phyloP scores from a whole-genome alignment of 2,797 vertebrate genomes.

The Harpagifer antarcticus region DNA sequence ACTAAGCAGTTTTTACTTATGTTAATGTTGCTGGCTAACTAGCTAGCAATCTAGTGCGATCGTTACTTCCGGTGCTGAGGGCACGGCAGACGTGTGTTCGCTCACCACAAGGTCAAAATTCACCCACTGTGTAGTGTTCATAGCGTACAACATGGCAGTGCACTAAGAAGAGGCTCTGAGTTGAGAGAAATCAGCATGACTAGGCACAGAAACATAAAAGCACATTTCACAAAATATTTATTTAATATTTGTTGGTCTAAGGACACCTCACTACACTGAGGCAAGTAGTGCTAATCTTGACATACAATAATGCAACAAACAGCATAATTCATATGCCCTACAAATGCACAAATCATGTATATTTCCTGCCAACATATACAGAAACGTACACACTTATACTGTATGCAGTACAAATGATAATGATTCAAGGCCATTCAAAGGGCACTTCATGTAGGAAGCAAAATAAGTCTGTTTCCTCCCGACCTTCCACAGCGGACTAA shows the following conservation, averaged over 20 bases:
- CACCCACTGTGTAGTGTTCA: no score
- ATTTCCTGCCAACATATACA: background rate
- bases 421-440: background rate
- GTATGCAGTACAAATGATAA: no score
- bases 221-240: background rate
- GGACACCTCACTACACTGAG: background rate
- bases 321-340: background rate
- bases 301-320: background rate
- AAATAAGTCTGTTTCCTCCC: background rate
- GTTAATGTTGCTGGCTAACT: no score
- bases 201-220: background rate
- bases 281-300: background rate
- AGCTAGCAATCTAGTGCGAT: no score
- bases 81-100: no score
- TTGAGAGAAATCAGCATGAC: background rate
- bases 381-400: background rate
- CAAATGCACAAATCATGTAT: background rate
- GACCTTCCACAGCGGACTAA: background rate
- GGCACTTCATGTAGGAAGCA: background rate
- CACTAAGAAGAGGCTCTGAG: no score
- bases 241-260: background rate
- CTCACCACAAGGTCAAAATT: no score
- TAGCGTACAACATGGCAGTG: no score
- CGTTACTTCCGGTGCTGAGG: no score
- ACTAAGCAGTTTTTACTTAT: no score